Evolutionary conservation across 2,888 invertebrate species (phyloP).

Genomic region (Nomada goodeniana): DNA sequence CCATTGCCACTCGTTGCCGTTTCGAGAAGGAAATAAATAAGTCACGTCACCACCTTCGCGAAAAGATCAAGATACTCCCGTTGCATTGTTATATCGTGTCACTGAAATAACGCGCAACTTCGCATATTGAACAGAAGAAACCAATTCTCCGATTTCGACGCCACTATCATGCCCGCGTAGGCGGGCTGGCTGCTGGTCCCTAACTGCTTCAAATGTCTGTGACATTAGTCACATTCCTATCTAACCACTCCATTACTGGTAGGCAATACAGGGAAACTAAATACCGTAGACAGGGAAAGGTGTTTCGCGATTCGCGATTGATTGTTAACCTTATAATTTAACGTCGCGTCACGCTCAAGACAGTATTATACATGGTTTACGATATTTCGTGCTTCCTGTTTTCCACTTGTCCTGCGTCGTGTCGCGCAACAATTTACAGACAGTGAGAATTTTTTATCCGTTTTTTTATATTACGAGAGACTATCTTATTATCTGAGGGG

Average conservation of each 20-base stretch:
- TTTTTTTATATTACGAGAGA: neutral
- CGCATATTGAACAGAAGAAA: neutral
- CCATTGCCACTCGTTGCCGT: neutral
- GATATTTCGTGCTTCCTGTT: constrained; percentile 10
- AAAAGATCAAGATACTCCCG: constrained; percentile 8
- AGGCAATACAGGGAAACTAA: constrained; percentile 34
- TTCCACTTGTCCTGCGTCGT: too few species aligned
- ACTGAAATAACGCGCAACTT: constrained; percentile 18
- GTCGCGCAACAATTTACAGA: neutral
- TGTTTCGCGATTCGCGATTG: constrained; percentile 13
- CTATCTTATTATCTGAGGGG: neutral
- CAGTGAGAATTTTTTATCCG: neutral
- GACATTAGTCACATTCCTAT: constrained; percentile 55
- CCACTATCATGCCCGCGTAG: constrained; percentile 31
- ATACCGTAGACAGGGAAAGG: constrained; percentile 5
- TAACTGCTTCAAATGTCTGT: constrained; percentile 50
- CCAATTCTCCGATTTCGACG: constrained; percentile 35
- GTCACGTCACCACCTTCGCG: neutral
- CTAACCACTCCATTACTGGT: constrained; percentile 51
- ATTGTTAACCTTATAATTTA: constrained; percentile 6
- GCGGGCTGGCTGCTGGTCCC: constrained; percentile 24
- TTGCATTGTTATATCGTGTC: constrained; percentile 5
- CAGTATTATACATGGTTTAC: neutral
- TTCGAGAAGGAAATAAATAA: constrained; percentile 19
- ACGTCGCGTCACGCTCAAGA: neutral